A percentile compares a stretch with the other conserved stretches of the same genome.
These are phyloP conservation scores for Tadarida brasiliensis DNA, from an alignment of 2,797 vertebrate genomes.

Conservation along the genomic window DNA sequence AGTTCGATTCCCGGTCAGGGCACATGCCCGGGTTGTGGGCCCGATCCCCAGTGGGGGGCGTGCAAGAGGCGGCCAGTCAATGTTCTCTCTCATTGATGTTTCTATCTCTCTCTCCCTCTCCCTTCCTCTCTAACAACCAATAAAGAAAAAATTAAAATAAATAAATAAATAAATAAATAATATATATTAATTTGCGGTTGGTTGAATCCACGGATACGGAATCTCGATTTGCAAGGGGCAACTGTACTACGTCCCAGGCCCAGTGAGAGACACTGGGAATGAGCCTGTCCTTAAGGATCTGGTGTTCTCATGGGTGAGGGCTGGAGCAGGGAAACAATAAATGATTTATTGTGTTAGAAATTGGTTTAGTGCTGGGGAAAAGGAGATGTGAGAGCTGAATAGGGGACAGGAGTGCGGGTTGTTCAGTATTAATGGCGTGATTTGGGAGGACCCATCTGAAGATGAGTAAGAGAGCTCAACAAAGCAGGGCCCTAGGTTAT, in stretches of 20 bases:
- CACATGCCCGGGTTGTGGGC: too few relatives aligned
- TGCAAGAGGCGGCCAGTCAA: too few relatives aligned
- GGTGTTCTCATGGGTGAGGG: background rate
- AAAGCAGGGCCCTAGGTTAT: background rate
- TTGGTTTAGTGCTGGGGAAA: background rate
- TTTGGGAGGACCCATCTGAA: background rate
- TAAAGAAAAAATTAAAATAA: background rate
- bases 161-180: too few relatives aligned
- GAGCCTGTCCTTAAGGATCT: background rate
- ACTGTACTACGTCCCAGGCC: background rate
- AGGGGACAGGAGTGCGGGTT: background rate
- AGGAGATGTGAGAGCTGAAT: background rate
- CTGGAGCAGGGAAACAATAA: background rate
- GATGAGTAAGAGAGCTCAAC: slow-evolving; percentile 16
- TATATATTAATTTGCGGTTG: background rate
- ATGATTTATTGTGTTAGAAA: background rate
- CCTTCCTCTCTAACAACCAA: too few relatives aligned
- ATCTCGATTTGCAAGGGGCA: background rate
- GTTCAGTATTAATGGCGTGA: background rate
- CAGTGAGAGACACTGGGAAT: background rate
- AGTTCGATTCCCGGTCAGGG: too few relatives aligned
- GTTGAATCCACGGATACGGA: background rate
- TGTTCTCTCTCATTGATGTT: too few relatives aligned
- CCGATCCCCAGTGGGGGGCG: too few relatives aligned
- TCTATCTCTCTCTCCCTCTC: too few relatives aligned